Evolutionary conservation across 2,888 invertebrate genomes (phyloP), one percentile per base, ranked within the genome.

Genomic region (Drosophila colorata): DNA sequence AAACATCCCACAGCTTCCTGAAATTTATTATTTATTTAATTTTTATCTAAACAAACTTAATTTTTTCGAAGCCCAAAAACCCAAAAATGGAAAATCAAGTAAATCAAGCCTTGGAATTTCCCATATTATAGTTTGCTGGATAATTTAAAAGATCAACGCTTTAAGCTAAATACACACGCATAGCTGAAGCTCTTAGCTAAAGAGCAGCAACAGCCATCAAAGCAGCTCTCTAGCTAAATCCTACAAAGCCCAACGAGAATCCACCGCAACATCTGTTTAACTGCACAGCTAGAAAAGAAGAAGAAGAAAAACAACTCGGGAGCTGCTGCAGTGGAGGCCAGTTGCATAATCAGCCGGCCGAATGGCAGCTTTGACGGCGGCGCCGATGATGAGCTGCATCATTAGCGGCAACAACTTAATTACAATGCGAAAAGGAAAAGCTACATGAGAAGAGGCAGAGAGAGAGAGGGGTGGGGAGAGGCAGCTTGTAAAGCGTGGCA

Each of bases 361-460:
- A 74, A 56, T 58, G 80, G 40, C 75, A 60, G 57, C 60, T 76
- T 71, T 58, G 79, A 51, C 76, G 47, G 58, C 68, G 37, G 43
- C 51, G 43, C 41, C 43, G 28, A 80, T 86, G 80, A 80, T 71
- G 73, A 76, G 73, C 68, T 58, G 70, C 78, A 66, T 78, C 75
- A 86, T 82, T 80, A 82, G 69, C 41, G 73, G 41, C 73, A 76
- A 76, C 82, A 87, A 84, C 87, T 80, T 83, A 84, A 83, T 83
- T 84, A 74, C 74, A 55, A 68, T 71, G 78, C 66, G 68, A 87
- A 66, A 71, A 75, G 70, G 63, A 78, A 83, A 55, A 71, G 59
- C 31, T n/a, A 51, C 2, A 55, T 61, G 25, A 37, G 14, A 61
- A 18, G 11, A 16, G 9, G n/a, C 11, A 1, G 14, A 9, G 9